Base-by-base conservation (phyloP, 2,113 vertebrate species). In the Rhineura floridana region DNA sequence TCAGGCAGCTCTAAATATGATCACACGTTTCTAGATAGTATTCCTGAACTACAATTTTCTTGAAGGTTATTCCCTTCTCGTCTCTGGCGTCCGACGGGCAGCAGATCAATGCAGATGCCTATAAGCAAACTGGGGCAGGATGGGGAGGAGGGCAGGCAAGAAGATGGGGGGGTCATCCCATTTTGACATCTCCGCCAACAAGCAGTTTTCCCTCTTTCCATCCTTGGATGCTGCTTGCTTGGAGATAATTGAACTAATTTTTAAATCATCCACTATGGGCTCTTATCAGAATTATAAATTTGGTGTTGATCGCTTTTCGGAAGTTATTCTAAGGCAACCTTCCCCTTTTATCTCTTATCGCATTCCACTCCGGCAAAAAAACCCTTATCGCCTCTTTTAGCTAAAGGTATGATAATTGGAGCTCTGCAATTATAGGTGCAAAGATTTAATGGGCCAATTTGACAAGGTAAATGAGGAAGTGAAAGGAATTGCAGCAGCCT, bases 401-500 rank as follows among this genome's bases (percentile, higher is more conserved):
- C 92, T 94, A 96, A 96, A 91, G 88, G 92, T 92, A 93, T 92
- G 89, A 93, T 96, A 96, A 96, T 96, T 96, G 92, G 86, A 90
- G 89, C 88, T 89, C 93, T 92, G 92, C 94, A 96, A 95, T 95
- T 95, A 95, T 90, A 95, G 93, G 94, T 94, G 93, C 88, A 91
- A 75, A 90, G 90, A 95, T 93, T 94, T 96, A 95, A 95, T 94
- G 90, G 94, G 91, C 91, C 91, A 90, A 93, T 95, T 88, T 95
- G 93, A 95, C 93, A 95, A 90, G 93, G 89, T 92, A 39, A 90
- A 95, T 25, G 33, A 33, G 70, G 52, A 75, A 17, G 42, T 33
- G 59, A 39, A 39, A 52, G 90, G 23, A 93, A 95, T 91, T 89
- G 86, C 55, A 87, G 90, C 90, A 89, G 87, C 67, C 87, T 93